Conservation (phyloP, 2,797 vertebrate genomes). For the Gobio occitaniae region DNA sequence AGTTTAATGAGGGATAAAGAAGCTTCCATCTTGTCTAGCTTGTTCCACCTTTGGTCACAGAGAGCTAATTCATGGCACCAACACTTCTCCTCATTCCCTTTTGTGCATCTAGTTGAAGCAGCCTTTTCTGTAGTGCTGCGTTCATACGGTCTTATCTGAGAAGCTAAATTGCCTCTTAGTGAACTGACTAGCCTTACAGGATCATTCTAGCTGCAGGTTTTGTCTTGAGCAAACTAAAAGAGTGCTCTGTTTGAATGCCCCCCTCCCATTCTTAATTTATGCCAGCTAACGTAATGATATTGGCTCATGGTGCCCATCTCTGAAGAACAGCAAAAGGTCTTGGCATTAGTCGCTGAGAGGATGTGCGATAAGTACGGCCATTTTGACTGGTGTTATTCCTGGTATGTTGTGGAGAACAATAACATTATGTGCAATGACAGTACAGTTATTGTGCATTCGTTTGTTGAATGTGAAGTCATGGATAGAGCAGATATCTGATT, state of each 20-base stretch:
- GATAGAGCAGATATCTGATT: too few species aligned
- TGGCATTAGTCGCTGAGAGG: conserved; percentile 76
- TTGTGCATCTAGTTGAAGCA: conserved; percentile 62
- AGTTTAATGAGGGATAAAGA: conserved; percentile 50
- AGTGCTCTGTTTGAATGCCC: conserved; percentile 74
- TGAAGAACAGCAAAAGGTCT: conserved; percentile 70
- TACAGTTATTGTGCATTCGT: conserved; percentile 45
- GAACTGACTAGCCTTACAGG: conserved; percentile 64
- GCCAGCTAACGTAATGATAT: conserved; percentile 49
- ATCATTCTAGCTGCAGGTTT: conserved; percentile 68
- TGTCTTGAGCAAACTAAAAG: conserved; percentile 70
- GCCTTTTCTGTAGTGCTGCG: conserved; percentile 64
- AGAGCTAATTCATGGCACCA: conserved; percentile 73
- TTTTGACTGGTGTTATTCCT: conserved; percentile 45
- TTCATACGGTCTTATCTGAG: conserved; percentile 74
- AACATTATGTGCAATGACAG: conserved; percentile 36
- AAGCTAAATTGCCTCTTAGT: conserved; percentile 73
- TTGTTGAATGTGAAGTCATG: conserved; percentile 64
- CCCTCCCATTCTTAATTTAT: conserved; percentile 42
- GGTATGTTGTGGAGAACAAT: conserved; percentile 28
- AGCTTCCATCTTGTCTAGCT: conserved; percentile 26
- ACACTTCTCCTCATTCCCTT: conserved; percentile 61
- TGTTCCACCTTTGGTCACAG: conserved; percentile 62
- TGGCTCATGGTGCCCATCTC: conserved; percentile 35
- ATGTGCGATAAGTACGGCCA: conserved; percentile 73